Percentiles rank a stretch among this genome's conserved stretches.
Evolutionary conservation across 2,797 vertebrate species (phyloP).

Genomic region (Lycodopsis pacificus): DNA sequence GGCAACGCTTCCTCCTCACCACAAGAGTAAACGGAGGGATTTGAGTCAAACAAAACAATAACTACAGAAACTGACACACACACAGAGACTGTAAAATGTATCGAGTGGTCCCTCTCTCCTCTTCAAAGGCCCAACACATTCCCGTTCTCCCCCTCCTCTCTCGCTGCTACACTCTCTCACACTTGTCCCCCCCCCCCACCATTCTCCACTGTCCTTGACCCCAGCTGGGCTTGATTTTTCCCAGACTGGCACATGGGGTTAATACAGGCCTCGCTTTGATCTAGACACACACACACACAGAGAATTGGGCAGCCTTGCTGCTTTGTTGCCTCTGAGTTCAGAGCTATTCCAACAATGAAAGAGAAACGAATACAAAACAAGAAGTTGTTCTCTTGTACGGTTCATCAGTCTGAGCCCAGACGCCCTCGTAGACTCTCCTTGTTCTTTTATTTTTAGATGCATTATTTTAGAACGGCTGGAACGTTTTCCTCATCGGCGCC

Average conservation of each 20-base stretch:
- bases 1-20: background rate
- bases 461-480: conserved; percentile 7
- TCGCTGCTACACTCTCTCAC: conserved; percentile 57
- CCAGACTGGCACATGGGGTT: conserved; percentile 85
- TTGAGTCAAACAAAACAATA: conserved; percentile 30
- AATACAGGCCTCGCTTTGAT: conserved; percentile 83
- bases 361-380: conserved; percentile 25
- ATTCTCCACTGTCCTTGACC: conserved; percentile 79
- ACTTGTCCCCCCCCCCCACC: conserved; percentile 61
- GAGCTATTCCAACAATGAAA: conserved; percentile 43
- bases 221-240: conserved; percentile 85
- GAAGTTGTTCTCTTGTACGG: background rate
- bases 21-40: conserved; percentile 13
- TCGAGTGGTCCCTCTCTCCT: conserved; percentile 60
- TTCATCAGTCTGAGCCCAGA: conserved; percentile 14
- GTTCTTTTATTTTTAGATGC: conserved; percentile 35
- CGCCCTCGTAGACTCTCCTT: background rate
- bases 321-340: conserved; percentile 62
- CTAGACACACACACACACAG: conserved; percentile 52
- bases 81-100: conserved; percentile 55
- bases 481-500: background rate
- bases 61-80: conserved; percentile 13
- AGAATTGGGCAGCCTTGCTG: conserved; percentile 62
- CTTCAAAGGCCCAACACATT: conserved; percentile 73
- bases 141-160: conserved; percentile 45